phyloP scores from a whole-genome alignment of 1,140 invertebrate genomes.

The Rhagoletis pomonella region DNA sequence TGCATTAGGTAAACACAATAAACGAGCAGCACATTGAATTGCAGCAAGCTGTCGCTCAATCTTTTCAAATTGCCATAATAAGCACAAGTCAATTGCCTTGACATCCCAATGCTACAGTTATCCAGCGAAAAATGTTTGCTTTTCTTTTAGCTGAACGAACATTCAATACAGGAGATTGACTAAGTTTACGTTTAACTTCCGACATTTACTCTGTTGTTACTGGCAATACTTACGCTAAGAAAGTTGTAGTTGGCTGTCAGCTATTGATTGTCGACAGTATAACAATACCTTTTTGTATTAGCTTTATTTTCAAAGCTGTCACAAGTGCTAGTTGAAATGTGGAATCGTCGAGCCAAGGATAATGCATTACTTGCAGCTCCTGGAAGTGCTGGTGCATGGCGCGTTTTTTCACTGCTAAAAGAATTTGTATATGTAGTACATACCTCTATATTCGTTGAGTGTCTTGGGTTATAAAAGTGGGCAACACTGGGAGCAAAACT shows the following conservation, averaged over 20 bases:
- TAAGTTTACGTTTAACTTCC: conserved; percentile 5
- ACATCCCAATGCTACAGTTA: background rate
- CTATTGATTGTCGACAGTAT: background rate
- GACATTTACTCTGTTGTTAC: background rate
- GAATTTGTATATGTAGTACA: too few species aligned
- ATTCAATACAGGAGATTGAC: background rate
- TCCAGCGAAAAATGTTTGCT: background rate
- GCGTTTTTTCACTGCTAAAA: background rate
- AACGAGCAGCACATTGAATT: too few species aligned
- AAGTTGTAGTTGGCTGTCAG: background rate
- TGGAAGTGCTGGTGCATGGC: background rate
- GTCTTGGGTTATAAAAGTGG: too few species aligned
- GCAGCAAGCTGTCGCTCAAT: background rate
- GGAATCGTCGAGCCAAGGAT: background rate
- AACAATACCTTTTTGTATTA: conserved; percentile 15
- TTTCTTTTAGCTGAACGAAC: background rate
- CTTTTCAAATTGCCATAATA: background rate
- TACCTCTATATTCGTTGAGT: too few species aligned
- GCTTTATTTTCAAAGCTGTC: background rate
- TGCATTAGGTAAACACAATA: too few species aligned
- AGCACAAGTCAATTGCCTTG: conserved; percentile 2
- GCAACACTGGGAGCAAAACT: too few species aligned
- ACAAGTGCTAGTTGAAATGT: background rate
- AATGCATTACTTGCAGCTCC: background rate
- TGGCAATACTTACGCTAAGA: background rate